Base-by-base conservation (phyloP, 2,888 invertebrate genomes). In the Danaus chrysippus region DNA sequence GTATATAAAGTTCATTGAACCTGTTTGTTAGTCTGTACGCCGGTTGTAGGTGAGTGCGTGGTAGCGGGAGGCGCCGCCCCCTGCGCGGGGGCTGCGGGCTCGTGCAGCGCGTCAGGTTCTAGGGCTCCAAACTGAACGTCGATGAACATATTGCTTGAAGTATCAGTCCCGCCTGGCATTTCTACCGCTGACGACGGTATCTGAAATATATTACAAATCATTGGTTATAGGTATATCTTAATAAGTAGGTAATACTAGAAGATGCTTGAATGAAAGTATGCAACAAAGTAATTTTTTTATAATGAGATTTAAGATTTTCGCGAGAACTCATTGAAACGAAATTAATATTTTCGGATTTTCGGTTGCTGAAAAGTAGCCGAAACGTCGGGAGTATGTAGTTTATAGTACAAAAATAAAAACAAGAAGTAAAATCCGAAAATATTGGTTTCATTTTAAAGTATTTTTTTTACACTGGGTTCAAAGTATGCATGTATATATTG, bases 51-150 rank as follows among this genome's bases (percentile, higher is more conserved):
- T 53, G 46, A 61, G 15, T 55, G 58, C 49, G 43, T 54, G 10
- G 59, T 49, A 62, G 61, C 52, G 52, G 62, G 59, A 42, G 61
- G 44, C 42, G 58, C 10, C 43, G 61, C 19, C 42, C 42, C 46
- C 12, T 58, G 61, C n/a, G 64, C 94, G 95, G 65, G 54, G 49
- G 58, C 66, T 17, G 62, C 67, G 57, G 66, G 72, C 52, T 71
- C 64, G 58, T 73, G 75, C 42, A 81, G 71, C 59, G 78, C 69
- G 62, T 85, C 86, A 10, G 85, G 81, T 67, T 97, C 97, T 72
- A 98, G 91, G 3, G 95, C 97, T 42, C 98, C 98, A 86, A 98
- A 98, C 90, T 98, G 98, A 69, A 98, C 97, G 89, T 98, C 98
- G 72, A 98, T 92, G 83, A 95, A 94, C 68, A 94, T 93, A 44